These are phyloP conservation scores for Cyclargus thomasi DNA, from an alignment of 1,140 invertebrate genomes.

Conservation along the genomic window DNA sequence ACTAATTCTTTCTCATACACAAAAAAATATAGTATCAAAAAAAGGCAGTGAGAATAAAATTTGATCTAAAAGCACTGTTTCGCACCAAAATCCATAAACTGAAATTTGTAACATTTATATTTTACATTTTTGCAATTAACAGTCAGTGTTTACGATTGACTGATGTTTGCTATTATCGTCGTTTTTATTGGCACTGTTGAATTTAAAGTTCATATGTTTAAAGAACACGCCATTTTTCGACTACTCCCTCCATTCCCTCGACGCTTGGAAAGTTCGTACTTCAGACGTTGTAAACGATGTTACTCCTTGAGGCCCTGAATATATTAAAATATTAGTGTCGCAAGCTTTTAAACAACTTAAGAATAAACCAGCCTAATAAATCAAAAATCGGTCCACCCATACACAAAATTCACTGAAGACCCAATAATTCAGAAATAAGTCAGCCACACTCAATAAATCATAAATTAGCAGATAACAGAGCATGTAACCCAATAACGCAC, in stretches of 20 bases:
- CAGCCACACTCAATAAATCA: too few species aligned
- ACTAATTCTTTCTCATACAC: neutral
- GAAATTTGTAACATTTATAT: neutral
- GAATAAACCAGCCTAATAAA: neutral
- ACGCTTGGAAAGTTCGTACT: constrained; percentile 71
- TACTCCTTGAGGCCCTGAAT: constrained; percentile 61
- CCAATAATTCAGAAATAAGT: too few species aligned
- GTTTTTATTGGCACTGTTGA: constrained; percentile 3
- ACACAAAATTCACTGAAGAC: too few species aligned
- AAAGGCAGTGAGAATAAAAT: constrained; percentile 9
- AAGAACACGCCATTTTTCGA: neutral
- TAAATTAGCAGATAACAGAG: too few species aligned
- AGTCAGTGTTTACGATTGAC: neutral
- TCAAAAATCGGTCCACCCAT: neutral
- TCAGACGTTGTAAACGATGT: constrained; percentile 71
- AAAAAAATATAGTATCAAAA: constrained; percentile 1
- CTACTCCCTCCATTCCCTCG: constrained; percentile 65
- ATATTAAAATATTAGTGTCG: neutral
- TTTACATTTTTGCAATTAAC: neutral
- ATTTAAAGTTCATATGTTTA: neutral
- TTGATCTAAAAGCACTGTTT: constrained; percentile 6
- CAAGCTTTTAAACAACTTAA: too few species aligned
- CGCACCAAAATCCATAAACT: neutral
- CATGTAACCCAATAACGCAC: too few species aligned
- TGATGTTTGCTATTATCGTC: neutral